Evolutionary conservation across 2,113 vertebrate species (phyloP).

Genomic region (Calyptommatus sinebrachiatus): DNA sequence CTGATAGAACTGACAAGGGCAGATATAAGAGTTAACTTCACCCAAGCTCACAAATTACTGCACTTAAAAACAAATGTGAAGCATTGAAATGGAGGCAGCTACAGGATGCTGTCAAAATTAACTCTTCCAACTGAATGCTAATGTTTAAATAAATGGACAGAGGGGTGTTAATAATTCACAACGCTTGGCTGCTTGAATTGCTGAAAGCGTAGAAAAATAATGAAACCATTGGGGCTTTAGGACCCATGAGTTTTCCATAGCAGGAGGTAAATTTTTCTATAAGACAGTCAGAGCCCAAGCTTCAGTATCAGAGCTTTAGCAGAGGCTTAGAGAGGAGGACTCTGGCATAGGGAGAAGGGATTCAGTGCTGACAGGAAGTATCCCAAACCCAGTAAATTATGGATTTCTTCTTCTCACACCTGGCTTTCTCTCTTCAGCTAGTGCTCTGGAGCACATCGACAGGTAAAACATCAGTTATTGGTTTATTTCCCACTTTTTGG

Average conservation of each 20-base stretch:
- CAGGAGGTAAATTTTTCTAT: slow-evolving; percentile 59
- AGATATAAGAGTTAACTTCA: background rate
- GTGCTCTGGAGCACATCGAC: background rate
- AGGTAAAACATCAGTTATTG: slow-evolving; percentile 37
- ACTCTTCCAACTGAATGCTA: slow-evolving; percentile 28
- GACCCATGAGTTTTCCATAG: slow-evolving; percentile 48
- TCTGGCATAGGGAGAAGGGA: background rate
- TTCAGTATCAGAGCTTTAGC: slow-evolving; percentile 33
- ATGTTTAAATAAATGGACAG: slow-evolving; percentile 17
- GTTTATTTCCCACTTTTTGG: background rate
- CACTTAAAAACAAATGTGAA: background rate
- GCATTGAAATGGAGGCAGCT: slow-evolving; percentile 18
- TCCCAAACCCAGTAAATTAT: slow-evolving; percentile 24
- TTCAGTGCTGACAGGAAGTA: background rate
- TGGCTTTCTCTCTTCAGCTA: slow-evolving; percentile 2
- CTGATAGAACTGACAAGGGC: background rate
- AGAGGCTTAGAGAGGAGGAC: slow-evolving; percentile 26
- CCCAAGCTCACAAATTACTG: background rate
- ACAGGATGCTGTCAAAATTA: slow-evolving; percentile 22
- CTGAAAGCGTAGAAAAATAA: slow-evolving; percentile 36
- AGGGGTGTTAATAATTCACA: slow-evolving; percentile 15
- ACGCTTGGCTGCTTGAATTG: slow-evolving; percentile 11
- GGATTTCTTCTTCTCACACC: slow-evolving; percentile 4
- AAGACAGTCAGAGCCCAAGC: slow-evolving; percentile 51
- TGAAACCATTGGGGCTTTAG: slow-evolving; percentile 47